Evolutionary conservation across 2,113 vertebrate genomes (phyloP), one percentile per base, ranked within the genome.

Genomic region (Larimichthys crocea): DNA sequence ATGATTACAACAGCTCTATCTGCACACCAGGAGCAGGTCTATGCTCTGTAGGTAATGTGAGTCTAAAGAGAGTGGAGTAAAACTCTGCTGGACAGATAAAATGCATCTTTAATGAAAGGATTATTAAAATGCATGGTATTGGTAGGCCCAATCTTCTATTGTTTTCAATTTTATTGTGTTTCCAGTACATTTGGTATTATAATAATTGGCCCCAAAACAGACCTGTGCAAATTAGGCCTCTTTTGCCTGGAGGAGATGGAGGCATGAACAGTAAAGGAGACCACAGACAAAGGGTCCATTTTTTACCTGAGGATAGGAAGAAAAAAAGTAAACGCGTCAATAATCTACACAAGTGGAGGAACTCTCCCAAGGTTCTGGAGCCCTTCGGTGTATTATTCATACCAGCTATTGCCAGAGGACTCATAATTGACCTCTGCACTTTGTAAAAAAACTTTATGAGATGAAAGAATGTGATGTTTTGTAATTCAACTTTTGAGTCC

Each of bases 161-260:
- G 91, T 92, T 94, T 94, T 92, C 85, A 87, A 83, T 93, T 91
- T 91, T 79, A 92, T 92, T 92, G 86, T 94, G 89, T 93, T 94
- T 94, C 76, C 89, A 93, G 85, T 87, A 93, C 88, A 93, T 93
- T 94, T 93, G 88, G 88, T 93, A 93, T 95, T 94, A 91, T 93
- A 94, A 95, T 95, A 95, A 96, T 94, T 94, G 94, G 94, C 89
- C 93, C 92, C 94, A 84, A 91, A 94, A 94, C 93, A 95, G 93
- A 86, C 86, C 82, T 75, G 90, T 86, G 94, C 89, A 95, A 95
- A 95, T 95, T 92, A 94, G 92, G 89, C 80, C 87, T 89, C 82
- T 93, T 95, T 94, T 94, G 93, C 93, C 95, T 90, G 0, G 76
- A 92, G 93, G 95, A 92, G 20, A 92, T 88, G 74, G 81, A 94